These are phyloP conservation scores for Clostera curtula DNA, from an alignment of 2,888 invertebrate species.

Conservation along the genomic window DNA sequence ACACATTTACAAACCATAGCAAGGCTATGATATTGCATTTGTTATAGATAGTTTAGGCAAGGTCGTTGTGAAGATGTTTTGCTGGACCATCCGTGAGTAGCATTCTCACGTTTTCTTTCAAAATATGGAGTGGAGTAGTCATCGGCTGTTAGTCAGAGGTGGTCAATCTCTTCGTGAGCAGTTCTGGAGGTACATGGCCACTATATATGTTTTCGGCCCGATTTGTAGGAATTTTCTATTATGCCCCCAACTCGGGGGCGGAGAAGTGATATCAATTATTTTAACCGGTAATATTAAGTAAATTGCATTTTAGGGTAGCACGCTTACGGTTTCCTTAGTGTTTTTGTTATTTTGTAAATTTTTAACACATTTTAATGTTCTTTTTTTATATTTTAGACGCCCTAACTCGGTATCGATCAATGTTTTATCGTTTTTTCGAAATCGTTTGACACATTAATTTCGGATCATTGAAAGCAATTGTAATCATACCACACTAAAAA, in stretches of 20 bases:
- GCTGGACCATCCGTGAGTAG: conserved; percentile 44
- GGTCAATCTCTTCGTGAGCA: conserved; percentile 26
- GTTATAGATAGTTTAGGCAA: conserved; percentile 39
- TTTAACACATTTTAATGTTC: conserved; percentile 50
- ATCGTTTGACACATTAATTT: conserved; percentile 39
- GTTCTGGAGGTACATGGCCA: conserved; percentile 59
- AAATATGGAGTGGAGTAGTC: conserved; percentile 28
- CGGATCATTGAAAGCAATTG: conserved; percentile 42
- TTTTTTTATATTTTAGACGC: conserved; percentile 44
- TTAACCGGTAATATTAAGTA: conserved; percentile 48
- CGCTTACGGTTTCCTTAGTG: conserved; percentile 62
- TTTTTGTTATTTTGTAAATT: conserved; percentile 69
- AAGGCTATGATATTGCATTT: conserved; percentile 40
- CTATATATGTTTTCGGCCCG: conserved; percentile 74
- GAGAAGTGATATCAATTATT: conserved; percentile 65
- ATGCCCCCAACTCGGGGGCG: conserved; percentile 35
- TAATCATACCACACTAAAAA: conserved; percentile 29
- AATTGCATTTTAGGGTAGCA: conserved; percentile 55
- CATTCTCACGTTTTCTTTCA: conserved; percentile 22
- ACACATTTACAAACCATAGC: conserved; percentile 50
- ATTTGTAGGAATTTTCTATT: conserved; percentile 60
- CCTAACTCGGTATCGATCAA: conserved; percentile 53
- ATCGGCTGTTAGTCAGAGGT: conserved; percentile 31
- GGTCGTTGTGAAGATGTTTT: conserved; percentile 43
- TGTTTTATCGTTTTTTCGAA: conserved; percentile 38